phyloP scores from a whole-genome alignment of 2,797 vertebrate genomes.

The Coregonus sp. region DNA sequence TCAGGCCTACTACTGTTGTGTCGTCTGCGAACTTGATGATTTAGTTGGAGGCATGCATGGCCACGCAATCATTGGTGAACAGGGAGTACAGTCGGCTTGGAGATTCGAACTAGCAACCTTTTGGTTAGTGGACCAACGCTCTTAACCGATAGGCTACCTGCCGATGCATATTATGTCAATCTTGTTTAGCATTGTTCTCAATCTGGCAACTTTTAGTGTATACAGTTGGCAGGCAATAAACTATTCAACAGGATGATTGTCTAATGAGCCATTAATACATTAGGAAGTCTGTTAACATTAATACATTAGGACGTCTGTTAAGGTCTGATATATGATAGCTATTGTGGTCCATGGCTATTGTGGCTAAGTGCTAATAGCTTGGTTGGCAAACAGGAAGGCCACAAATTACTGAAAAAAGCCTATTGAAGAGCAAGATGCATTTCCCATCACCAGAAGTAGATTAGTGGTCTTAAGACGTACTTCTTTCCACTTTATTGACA shows the following conservation, averaged over 20 bases:
- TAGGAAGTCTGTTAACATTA: not conserved
- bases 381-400: slow-evolving; percentile 46
- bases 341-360: slow-evolving; percentile 30
- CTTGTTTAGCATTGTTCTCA: not conserved
- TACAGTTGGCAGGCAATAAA: not conserved
- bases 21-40: too few relatives aligned
- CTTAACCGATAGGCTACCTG: too few relatives aligned
- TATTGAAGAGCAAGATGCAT: slow-evolving; percentile 33
- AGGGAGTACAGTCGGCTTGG: too few relatives aligned
- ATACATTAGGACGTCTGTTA: slow-evolving; percentile 36
- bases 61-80: too few relatives aligned
- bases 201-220: not conserved
- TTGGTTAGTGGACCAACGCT: too few relatives aligned
- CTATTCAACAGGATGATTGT: not conserved
- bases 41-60: too few relatives aligned
- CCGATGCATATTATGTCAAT: not conserved
- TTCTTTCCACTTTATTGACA: not conserved
- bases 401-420: slow-evolving; percentile 26
- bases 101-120: too few relatives aligned
- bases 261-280: not conserved
- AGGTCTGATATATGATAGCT: slow-evolving; percentile 28
- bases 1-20: too few relatives aligned
- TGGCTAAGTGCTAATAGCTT: slow-evolving; percentile 50
- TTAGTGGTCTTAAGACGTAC: slow-evolving; percentile 15
- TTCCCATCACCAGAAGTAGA: slow-evolving; percentile 35